Conservation (phyloP, 2,797 vertebrate genomes). For the Todus mexicanus region DNA sequence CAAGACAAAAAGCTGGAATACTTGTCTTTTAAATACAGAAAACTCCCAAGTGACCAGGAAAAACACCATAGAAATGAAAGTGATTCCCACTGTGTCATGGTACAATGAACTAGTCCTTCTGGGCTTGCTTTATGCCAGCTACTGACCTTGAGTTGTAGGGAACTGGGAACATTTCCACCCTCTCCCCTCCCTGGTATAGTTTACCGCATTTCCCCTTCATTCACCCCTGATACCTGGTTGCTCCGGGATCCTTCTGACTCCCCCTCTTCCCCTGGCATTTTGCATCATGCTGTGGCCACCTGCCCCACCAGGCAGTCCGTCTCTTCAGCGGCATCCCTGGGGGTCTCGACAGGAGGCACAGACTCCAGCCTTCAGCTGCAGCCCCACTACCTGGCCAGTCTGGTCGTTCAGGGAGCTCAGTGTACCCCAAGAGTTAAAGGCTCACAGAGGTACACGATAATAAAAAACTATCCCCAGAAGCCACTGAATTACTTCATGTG, state of each 20-base stretch:
- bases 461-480: neutral
- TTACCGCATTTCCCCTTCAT: neutral
- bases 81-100: neutral
- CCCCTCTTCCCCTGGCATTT: fast-evolving
- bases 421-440: fast-evolving
- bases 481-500: neutral
- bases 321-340: neutral
- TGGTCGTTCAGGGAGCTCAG: fast-evolving
- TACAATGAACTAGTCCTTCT: neutral
- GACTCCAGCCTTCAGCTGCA: neutral
- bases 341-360: fast-evolving
- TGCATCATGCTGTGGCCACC: fast-evolving
- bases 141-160: neutral
- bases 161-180: neutral
- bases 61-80: neutral
- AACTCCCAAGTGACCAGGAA: neutral
- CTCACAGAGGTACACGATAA: fast-evolving
- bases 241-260: neutral
- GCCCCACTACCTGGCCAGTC: neutral
- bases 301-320: fast-evolving
- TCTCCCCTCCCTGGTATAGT: neutral
- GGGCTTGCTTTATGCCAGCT: neutral
- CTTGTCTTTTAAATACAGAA: neutral
- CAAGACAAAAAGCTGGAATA: neutral
- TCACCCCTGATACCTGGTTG: fast-evolving